Evolutionary conservation across 1,140 invertebrate species (phyloP), one percentile per base, ranked within the genome.

Genomic region (Meloidogyne chitwoodi): DNA sequence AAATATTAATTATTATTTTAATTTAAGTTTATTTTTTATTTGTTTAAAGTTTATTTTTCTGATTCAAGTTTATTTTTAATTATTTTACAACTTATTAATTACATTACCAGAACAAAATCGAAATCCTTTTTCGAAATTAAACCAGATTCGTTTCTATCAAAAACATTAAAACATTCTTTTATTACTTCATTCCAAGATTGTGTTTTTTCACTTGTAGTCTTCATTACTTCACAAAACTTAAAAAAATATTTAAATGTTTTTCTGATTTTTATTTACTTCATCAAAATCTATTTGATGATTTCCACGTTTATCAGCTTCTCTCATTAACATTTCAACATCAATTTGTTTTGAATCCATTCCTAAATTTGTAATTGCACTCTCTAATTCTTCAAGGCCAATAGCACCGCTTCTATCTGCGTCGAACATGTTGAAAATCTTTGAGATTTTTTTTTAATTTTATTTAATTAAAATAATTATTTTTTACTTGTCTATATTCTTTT

Each of bases 201-300:
- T 31, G 84, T 84, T 75, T 86, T 87, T 67, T 85, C 78, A 12
- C 76, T 81, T 38, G 86, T 84, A 27, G 80, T 79, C 41, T 86
- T 83, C 85, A 86, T 86, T 19, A 87, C 84, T 67, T 78, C 81
- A 62, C 83, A 84, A 56, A 83, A 84, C 79, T 80, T n/a, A 29
- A 77, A 38, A 56, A 0, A 38, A 38, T n/a, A 1, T n/a, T 56
- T 16, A 56, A 4, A 19, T n/a, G 1, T 48, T 5, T 56, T 22
- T n/a, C n/a, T 16, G 6, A n/a, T 16, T 1, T 56, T 56, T n/a
- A 16, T n/a, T 56, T 56, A n/a, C 65, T 72, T 84, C 84, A 68
- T 86, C 84, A 69, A 85, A 85, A 48, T 85, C 84, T 34, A 86
- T 86, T 68, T 86, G 80, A 64, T 87, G 82, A 68, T 87, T 86